Evolutionary conservation across 2,888 invertebrate genomes (phyloP).

Genomic region (Agriopis leucophaearia): DNA sequence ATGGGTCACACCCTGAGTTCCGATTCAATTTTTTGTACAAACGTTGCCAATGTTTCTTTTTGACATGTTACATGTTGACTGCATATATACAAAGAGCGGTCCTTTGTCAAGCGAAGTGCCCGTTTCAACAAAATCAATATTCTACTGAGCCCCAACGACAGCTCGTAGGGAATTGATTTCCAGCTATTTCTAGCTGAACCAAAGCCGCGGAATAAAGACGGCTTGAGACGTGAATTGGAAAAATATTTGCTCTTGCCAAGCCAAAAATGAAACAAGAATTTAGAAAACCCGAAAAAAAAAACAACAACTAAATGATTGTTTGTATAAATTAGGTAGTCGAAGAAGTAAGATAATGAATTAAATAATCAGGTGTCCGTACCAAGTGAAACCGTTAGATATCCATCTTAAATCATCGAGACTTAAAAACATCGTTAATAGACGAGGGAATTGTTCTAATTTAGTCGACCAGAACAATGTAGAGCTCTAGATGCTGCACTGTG

Average conservation of each 20-base stretch:
- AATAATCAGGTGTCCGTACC: too few species aligned
- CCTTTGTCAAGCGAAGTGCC: constrained; percentile 6
- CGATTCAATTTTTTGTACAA: not conserved
- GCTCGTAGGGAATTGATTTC: too few species aligned
- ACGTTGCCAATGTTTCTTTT: not conserved
- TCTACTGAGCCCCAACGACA: not conserved
- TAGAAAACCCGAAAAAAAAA: not conserved
- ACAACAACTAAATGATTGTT: too few species aligned
- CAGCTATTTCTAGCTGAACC: too few species aligned
- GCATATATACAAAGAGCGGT: not conserved
- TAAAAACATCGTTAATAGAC: too few species aligned
- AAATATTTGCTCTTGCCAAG: not conserved
- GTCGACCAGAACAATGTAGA: too few species aligned
- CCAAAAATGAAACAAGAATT: not conserved
- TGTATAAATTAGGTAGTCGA: too few species aligned
- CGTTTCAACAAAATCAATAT: not conserved
- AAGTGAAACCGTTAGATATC: too few species aligned
- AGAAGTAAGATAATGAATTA: too few species aligned
- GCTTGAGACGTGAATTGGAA: not conserved
- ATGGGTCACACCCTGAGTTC: not conserved
- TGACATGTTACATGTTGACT: constrained; percentile 7
- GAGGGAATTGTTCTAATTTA: too few species aligned
- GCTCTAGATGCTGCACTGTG: too few species aligned
- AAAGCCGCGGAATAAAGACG: not conserved
- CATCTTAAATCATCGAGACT: too few species aligned